phyloP scores from a whole-genome alignment of 1,140 invertebrate genomes.

The Drosophila murphyi region DNA sequence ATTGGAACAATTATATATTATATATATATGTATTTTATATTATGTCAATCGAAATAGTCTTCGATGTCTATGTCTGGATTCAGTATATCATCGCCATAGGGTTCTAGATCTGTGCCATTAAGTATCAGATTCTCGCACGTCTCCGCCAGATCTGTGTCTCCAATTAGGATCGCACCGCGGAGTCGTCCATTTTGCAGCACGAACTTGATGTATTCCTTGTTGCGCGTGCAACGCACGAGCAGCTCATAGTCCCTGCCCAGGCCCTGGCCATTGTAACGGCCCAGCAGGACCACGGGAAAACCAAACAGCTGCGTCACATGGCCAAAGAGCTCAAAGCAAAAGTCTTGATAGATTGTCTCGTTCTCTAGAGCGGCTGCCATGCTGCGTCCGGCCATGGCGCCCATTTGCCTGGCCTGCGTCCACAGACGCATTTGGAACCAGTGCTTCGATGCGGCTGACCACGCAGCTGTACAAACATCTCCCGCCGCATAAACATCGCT shows the following conservation, averaged over 20 bases:
- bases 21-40: slow-evolving; percentile 10
- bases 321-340: slow-evolving; percentile 98
- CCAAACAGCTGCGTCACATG: slow-evolving; percentile 98
- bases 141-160: slow-evolving; percentile 98
- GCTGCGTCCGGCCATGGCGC: slow-evolving; percentile 94
- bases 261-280: slow-evolving; percentile 97
- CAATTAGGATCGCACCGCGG: slow-evolving; percentile 97
- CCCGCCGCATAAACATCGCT: slow-evolving; percentile 96
- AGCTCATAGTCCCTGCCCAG: slow-evolving; percentile 94
- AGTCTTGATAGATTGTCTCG: slow-evolving; percentile 92
- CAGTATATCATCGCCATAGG: slow-evolving; percentile 95
- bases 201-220: slow-evolving; percentile 95
- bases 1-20: too few species aligned
- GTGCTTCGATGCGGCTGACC: slow-evolving; percentile 89
- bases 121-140: slow-evolving; percentile 99
- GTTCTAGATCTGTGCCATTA: slow-evolving; percentile 95
- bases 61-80: slow-evolving; percentile 98
- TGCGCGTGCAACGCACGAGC: slow-evolving; percentile 93
- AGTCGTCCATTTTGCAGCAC: slow-evolving; percentile 93
- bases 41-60: slow-evolving; percentile 98
- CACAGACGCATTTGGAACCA: slow-evolving; percentile 99
- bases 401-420: slow-evolving; percentile 99
- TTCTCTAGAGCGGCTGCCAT: slow-evolving; percentile 90
- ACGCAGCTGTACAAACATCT: slow-evolving; percentile 93
- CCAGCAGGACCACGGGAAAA: slow-evolving; percentile 96